These are phyloP conservation scores for Aleiodes leptofemur DNA, from an alignment of 2,888 invertebrate species.

Conservation along the genomic window DNA sequence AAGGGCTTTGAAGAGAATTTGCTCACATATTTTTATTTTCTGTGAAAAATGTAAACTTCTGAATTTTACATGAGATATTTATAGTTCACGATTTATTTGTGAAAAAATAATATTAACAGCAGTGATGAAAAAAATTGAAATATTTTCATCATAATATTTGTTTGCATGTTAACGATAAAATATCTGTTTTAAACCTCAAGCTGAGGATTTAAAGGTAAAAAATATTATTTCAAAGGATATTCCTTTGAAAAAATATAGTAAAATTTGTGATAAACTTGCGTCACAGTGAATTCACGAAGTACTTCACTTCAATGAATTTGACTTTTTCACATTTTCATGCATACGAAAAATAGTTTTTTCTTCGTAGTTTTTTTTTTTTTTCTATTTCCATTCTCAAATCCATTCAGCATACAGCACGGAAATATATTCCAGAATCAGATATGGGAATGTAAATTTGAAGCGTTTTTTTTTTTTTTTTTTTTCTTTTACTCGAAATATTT, in stretches of 20 bases:
- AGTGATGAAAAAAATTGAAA: no score
- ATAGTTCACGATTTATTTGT: no score
- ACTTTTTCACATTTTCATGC: constrained; percentile 25
- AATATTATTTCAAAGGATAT: not conserved
- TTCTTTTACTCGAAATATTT: not conserved
- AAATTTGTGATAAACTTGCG: not conserved
- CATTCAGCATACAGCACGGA: not conserved
- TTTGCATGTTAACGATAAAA: no score
- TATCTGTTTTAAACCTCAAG: no score
- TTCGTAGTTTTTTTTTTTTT: not conserved
- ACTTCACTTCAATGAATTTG: not conserved
- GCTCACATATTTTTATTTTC: no score
- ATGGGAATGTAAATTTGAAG: constrained; percentile 16
- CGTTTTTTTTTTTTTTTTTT: constrained; percentile 8
- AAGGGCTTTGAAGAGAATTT: no score
- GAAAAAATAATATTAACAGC: no score
- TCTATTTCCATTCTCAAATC: not conserved
- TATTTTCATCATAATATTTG: no score
- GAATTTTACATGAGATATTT: no score
- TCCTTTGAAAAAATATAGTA: no score
- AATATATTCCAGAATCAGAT: constrained; percentile 21
- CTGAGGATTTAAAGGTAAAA: no score
- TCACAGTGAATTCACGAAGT: constrained; percentile 5
- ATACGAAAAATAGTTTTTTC: constrained; percentile 3
- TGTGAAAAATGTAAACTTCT: no score